Evolutionary conservation across 2,113 vertebrate species (phyloP), one percentile per base, ranked within the genome.

Genomic region (Phocoena phocoena): DNA sequence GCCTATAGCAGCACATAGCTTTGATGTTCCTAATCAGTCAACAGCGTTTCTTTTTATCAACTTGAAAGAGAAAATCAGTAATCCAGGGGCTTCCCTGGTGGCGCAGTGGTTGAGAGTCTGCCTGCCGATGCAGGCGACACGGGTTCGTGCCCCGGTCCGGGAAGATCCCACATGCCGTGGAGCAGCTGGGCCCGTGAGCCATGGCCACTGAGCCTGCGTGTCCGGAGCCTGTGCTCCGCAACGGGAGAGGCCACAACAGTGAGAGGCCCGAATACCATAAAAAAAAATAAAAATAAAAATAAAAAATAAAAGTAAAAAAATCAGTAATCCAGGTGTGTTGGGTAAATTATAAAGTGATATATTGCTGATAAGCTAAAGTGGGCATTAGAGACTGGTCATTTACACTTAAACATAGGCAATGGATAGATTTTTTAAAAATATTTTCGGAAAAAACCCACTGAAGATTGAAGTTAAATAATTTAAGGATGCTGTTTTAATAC

Each of bases 401-500:
- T 74, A 44, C 70, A 47, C 44, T 20, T 97, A 73, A 62, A 38
- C 21, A 50, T 15, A 55, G 18, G 1, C 38, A 83, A 73, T 92
- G 38, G 0, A 81, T 90, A 86, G 41, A 58, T 47, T 85, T 76
- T n/a, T 85, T 20, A 97, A 97, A 23, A 92, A 85, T n/a, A 77
- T 50, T 76, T 89, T 95, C 70, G 1, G 70, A 28, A 50, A 88
- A 33, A 9, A 62, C 7, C 1, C 28, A 8, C 58, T 44, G 47
- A n/a, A 96, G 96, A 96, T 89, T 88, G 6, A 86, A 31, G 0
- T 89, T 93, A 96, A 98, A 88, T 47, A 7, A 28, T 79, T 81
- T 81, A 25, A 28, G 95, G 8, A 55, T 81, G 23, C 53, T 33
- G 77, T 85, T 94, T 88, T 88, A 94, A 76, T 95, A 55, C 3